A percentile compares a stretch with the other conserved stretches of the same genome.
These are phyloP conservation scores for Plebejus argus DNA, from an alignment of 2,888 invertebrate species.

Conservation along the genomic window DNA sequence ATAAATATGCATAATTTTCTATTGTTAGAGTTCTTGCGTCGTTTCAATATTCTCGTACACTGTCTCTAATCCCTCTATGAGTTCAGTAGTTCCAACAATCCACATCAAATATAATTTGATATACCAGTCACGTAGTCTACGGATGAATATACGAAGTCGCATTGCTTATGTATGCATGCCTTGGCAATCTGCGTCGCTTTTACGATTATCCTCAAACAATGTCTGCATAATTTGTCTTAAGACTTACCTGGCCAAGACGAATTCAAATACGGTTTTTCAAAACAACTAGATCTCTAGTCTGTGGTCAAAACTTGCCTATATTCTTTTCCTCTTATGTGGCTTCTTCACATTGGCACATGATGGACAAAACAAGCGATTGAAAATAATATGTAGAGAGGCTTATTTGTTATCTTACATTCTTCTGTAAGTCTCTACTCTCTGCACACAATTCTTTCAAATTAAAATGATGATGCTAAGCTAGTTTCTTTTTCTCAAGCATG, in stretches of 20 bases:
- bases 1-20: neutral
- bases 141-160: slow-evolving; percentile 32
- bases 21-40: neutral
- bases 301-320: too few relatives aligned
- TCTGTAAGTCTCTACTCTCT: too few relatives aligned
- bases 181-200: slow-evolving; percentile 33
- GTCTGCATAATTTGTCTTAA: slow-evolving; percentile 10
- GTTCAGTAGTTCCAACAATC: neutral
- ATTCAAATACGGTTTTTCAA: neutral
- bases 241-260: neutral
- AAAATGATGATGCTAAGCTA: neutral
- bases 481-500: neutral
- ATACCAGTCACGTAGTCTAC: slow-evolving; percentile 35
- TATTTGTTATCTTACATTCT: too few relatives aligned
- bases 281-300: too few relatives aligned
- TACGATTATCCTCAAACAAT: slow-evolving; percentile 30
- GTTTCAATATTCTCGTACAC: neutral
- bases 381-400: too few relatives aligned
- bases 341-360: neutral
- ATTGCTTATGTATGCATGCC: slow-evolving; percentile 35
- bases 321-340: neutral
- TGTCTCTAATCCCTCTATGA: neutral
- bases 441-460: too few relatives aligned
- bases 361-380: too few relatives aligned
- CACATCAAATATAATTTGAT: slow-evolving; percentile 28